Conservation (phyloP, 35 echinoderm and acorn worm species). For the Lytechinus pictus region DNA sequence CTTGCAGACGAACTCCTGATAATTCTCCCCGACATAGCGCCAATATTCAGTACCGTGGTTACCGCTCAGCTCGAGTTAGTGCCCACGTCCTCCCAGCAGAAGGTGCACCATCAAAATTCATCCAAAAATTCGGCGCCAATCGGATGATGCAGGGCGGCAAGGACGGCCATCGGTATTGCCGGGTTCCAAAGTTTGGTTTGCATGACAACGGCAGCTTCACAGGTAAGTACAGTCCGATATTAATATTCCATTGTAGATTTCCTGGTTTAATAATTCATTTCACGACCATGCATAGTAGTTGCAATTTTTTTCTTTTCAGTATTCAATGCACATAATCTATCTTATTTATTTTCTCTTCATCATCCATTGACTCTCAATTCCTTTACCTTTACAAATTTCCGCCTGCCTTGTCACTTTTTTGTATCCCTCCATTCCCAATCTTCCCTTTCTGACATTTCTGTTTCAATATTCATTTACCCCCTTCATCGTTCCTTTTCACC, state of each 20-base stretch:
- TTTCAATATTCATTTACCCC: background rate
- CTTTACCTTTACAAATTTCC: too few species aligned
- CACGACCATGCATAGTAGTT: too few species aligned
- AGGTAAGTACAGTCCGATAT: background rate
- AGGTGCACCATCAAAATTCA: conserved; percentile 42
- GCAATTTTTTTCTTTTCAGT: background rate
- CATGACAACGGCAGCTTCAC: background rate
- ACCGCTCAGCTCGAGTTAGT: background rate
- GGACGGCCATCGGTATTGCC: background rate
- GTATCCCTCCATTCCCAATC: background rate
- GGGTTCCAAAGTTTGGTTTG: background rate
- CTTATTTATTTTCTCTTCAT: background rate
- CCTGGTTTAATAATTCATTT: background rate
- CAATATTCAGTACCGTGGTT: background rate
- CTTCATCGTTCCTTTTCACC: background rate
- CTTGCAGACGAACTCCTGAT: background rate
- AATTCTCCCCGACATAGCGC: background rate
- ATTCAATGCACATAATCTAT: background rate
- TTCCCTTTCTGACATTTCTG: too few species aligned
- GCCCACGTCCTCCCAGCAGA: background rate
- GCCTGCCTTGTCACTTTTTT: too few species aligned
- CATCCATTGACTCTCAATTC: background rate
- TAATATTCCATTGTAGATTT: background rate
- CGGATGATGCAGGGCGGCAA: background rate
- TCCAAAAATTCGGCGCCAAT: conserved; percentile 32